Evolutionary conservation across 2,888 invertebrate species (phyloP).

Genomic region (Rhingia campestris): DNA sequence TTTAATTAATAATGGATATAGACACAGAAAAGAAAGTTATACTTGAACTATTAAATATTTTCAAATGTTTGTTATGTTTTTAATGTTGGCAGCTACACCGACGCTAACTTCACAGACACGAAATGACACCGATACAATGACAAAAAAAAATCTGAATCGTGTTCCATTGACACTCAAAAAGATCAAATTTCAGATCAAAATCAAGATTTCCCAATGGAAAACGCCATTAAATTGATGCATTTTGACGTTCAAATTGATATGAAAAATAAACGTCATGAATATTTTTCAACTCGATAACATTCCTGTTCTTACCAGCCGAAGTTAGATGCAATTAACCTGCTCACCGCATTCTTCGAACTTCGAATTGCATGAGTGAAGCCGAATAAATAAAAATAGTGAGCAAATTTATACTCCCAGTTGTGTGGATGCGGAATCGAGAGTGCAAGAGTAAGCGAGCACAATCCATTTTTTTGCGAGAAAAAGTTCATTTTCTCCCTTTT

Average conservation of each 20-base stretch:
- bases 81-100: too few relatives aligned
- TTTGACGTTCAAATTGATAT: background rate
- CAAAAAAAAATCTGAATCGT: too few relatives aligned
- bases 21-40: too few relatives aligned
- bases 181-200: too few relatives aligned
- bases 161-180: too few relatives aligned
- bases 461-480: conserved; percentile 32
- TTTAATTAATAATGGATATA: too few relatives aligned
- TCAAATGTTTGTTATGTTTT: too few relatives aligned
- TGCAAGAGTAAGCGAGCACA: conserved; percentile 56
- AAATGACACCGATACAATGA: too few relatives aligned
- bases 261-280: background rate
- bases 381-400: conserved; percentile 68
- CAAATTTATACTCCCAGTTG: conserved; percentile 49
- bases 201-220: too few relatives aligned
- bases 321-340: conserved; percentile 24
- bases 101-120: too few relatives aligned
- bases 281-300: background rate
- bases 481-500: conserved; percentile 58
- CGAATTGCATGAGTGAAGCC: conserved; percentile 65
- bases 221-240: too few relatives aligned
- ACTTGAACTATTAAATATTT: too few relatives aligned
- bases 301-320: conserved; percentile 14
- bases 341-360: conserved; percentile 59
- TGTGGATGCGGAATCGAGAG: conserved; percentile 48